Evolutionary conservation across 2,888 invertebrate genomes (phyloP), one percentile per base, ranked within the genome.

Genomic region (Thumatha senex): DNA sequence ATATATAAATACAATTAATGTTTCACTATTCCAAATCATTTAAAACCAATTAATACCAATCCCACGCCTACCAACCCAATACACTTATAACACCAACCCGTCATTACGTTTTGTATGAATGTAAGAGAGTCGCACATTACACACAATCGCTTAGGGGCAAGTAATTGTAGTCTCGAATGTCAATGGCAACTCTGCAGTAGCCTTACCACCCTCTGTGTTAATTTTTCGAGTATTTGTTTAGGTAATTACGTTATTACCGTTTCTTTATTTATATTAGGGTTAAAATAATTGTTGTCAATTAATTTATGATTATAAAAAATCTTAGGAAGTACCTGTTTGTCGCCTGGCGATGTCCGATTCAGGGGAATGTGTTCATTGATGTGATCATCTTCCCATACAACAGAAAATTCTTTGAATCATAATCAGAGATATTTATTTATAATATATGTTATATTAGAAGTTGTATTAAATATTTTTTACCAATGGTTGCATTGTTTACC

Each of bases 91-190:
- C 18, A 24, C 18, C 5, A 24, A 24, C 18, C 18, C 18, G 18
- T 43, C 34, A 66, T 56, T 63, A 52, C 63, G 54, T 67, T 39
- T 52, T 51, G 60, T 61, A 47, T 63, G 43, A 54, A 58, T 64
- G 48, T 56, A 49, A 43, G 53, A 52, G 51, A 45, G 29, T 36
- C 49, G 38, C 52, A 47, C 35, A 51, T 42, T 48, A 51, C 34
- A 46, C 51, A 48, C 42, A 53, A 49, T 39, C 7, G 45, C 18
- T 33, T 15, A 39, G 57, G 60, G 59, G 43, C 39, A 51, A 58
- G 54, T 67, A 60, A 67, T 69, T 68, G 58, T 60, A 70, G 69
- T 68, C 59, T 70, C 59, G 41, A 53, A 61, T 70, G 60, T 63
- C 63, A 60, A 63, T 61, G 56, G 39, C 30, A 40, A 46, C 38